A percentile compares a stretch with the other conserved stretches of the same genome.
These are phyloP conservation scores for Elysia crispata DNA, from an alignment of 2,888 invertebrate genomes.

Conservation along the genomic window DNA sequence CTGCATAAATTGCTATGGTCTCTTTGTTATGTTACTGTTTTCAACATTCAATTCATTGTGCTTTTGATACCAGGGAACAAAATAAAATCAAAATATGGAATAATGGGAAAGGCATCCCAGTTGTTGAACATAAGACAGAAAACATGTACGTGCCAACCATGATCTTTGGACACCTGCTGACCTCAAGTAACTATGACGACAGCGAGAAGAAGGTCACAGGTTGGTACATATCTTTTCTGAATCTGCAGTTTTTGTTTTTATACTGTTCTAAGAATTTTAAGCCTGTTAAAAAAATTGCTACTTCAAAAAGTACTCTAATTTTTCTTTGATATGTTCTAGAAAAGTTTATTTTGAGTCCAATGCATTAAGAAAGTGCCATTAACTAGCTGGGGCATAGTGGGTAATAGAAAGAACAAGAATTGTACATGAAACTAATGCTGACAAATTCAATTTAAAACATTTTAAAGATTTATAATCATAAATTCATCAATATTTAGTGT, in stretches of 20 bases:
- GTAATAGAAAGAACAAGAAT: no score
- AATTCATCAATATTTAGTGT: neutral
- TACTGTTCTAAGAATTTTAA: no score
- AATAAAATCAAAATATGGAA: slow-evolving; percentile 96
- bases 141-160: slow-evolving; percentile 99
- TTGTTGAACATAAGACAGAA: slow-evolving; percentile 95
- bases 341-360: no score
- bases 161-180: slow-evolving; percentile 98
- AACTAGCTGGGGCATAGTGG: no score
- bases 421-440: no score
- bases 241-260: no score
- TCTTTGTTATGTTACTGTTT: neutral
- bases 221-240: slow-evolving; percentile 50
- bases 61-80: slow-evolving; percentile 82
- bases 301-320: no score
- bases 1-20: neutral
- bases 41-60: neutral
- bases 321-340: no score
- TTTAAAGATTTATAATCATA: neutral
- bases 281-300: no score
- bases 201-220: slow-evolving; percentile 96
- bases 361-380: no score
- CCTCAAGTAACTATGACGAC: slow-evolving; percentile 99
- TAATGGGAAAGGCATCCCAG: slow-evolving; percentile 98
- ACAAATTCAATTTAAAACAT: neutral